Base-by-base conservation (phyloP, 2,888 invertebrate species). In the Polydesmus complanatus region DNA sequence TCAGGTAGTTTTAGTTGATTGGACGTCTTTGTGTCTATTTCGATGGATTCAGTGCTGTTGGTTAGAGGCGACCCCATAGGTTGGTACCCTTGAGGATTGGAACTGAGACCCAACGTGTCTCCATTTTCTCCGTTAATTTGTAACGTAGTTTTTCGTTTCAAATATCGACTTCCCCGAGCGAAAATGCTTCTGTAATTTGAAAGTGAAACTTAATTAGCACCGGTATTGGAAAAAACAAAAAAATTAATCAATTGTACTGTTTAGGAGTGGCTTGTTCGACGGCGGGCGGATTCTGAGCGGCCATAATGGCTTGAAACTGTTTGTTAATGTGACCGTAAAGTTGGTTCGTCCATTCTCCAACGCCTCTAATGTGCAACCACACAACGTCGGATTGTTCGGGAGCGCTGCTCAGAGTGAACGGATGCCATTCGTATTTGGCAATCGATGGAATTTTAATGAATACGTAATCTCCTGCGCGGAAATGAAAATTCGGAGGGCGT, bases 361-460 rank as follows among this genome's bases (percentile, higher is more conserved):
- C 91, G 0, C 86, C 92, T 65, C 94, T 82, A 64, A 96, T 87
- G 73, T 95, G 95, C 0, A 95, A 78, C 89, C 92, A 93, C 74
- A 95, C 83, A 70, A 88, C 87, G 69, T 88, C 93, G 88, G 70
- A 56, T 72, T 91, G 86, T 73, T 95, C 94, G 0, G 95, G 95
- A 5, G 94, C 92, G 68, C 92, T 92, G 77, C 93, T 94, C 66
- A 95, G 87, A 1, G 95, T 95, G 70, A 96, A 94, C 0, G 95
- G 94, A 79, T 95, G 95, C 94, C 94, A 95, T 75, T 96, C 95
- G 69, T 90, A 90, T 61, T 83, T 83, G 0, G 95, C 93, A 63
- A 95, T 91, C 3, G 83, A 83, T 0, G 95, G 95, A 58, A 96
- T 86, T 70, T 92, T 90, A 0, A 94, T 86, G 70, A 91, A 95